phyloP scores from a whole-genome alignment of 2,113 vertebrate genomes.

The Plestiodon gilberti region DNA sequence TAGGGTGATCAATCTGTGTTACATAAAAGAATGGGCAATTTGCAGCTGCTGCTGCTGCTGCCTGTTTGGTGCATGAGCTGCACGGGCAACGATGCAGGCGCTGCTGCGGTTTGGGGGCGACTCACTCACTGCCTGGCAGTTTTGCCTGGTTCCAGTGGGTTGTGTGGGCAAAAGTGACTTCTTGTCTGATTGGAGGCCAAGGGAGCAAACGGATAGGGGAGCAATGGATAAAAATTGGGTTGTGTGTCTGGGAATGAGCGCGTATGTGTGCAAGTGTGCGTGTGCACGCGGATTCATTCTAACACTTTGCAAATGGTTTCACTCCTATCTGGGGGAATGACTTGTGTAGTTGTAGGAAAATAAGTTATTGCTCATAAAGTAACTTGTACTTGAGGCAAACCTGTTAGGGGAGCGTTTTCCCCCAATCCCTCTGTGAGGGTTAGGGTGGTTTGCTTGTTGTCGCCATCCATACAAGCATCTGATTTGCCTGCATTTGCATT shows the following conservation, averaged over 20 bases:
- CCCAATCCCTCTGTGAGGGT: slow-evolving; percentile 55
- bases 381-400: slow-evolving; percentile 62
- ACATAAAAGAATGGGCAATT: slow-evolving; percentile 45
- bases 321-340: neutral
- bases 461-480: slow-evolving; percentile 70
- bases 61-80: neutral
- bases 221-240: neutral
- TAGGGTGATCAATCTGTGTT: slow-evolving; percentile 31
- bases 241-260: neutral
- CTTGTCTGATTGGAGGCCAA: neutral
- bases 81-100: neutral
- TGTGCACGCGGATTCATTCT: no score
- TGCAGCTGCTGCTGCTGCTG: neutral
- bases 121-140: neutral
- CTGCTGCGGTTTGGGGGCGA: neutral
- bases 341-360: slow-evolving; percentile 44
- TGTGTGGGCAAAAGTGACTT: slow-evolving; percentile 15
- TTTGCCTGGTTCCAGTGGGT: neutral
- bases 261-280: no score
- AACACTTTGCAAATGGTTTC: slow-evolving; percentile 48
- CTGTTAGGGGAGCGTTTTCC: slow-evolving; percentile 60
- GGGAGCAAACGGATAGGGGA: neutral
- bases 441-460: slow-evolving; percentile 47
- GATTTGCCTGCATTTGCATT: slow-evolving; percentile 82
- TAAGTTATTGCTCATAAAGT: slow-evolving; percentile 67